Evolutionary conservation across 30 jellyfish, hydroid and myxozoan species (phyloP), one percentile per base, ranked within the genome.

Genomic region (Morbakka virulenta): DNA sequence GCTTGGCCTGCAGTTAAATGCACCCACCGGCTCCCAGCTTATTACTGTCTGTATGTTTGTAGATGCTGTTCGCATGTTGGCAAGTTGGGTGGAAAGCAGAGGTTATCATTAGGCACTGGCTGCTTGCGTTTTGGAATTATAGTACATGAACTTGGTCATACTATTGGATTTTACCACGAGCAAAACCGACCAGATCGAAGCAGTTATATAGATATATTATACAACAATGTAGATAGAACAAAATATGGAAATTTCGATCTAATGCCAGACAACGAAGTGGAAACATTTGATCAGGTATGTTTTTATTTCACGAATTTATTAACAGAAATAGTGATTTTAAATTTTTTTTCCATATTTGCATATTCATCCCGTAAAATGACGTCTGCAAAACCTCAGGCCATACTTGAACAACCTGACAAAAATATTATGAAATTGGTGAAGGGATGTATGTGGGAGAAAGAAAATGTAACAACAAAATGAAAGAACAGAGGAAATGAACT

Each of bases 21-120:
- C n/a, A n/a, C n/a, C n/a, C n/a, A n/a, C n/a, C n/a, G n/a, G n/a
- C n/a, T n/a, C n/a, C n/a, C n/a, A n/a, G n/a, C n/a, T n/a, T n/a
- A n/a, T n/a, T n/a, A n/a, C n/a, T n/a, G n/a, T n/a, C n/a, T n/a
- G 9, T 41, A 57, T 57, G 31, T 57, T 57, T 27, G 13, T 47
- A 90, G 97, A 25, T 90, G 97, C 77, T 90, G 97, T 81, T 84
- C 96, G 30, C 89, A 83, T 35, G 97, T 90, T 35, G 97, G 97
- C 14, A 77, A 95, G 0, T 67, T 76, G 62, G 71, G 96, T 24
- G 95, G 95, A 64, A 67, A 72, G 65, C 97, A 90, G 35, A 64
- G 30, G 49, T 78, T 90, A 28, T 90, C 97, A 1, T 83, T 90
- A 3, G 97, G 97, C 23, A 32, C 85, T 41, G 97, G 97, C 2